Evolutionary conservation across 2,113 vertebrate genomes (phyloP), one percentile per base, ranked within the genome.

Genomic region (Harpagus bidentatus): DNA sequence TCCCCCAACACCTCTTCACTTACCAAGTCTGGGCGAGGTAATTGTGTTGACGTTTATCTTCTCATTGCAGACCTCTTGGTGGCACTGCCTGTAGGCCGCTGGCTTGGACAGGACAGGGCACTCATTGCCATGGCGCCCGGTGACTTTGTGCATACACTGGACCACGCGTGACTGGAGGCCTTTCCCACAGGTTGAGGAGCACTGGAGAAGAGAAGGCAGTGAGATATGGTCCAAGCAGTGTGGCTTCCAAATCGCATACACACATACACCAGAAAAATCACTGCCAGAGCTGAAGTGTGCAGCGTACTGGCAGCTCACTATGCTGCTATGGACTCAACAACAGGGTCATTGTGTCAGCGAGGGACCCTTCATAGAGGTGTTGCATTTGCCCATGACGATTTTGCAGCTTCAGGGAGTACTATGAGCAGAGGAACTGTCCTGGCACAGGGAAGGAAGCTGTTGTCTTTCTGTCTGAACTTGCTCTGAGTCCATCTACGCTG

Each of bases 91-190:
- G 97, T 99, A 99, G 74, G 99, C 98, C 0, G 98, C 98, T 0
- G 99, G 99, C 91, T 99, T 99, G 28, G 97, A 96, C 29, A 98
- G 97, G 25, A 97, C 66, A 0, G 98, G 98, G 55, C 99, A 99
- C 92, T 99, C 98, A 2, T 94, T 99, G 87, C 99, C 99, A 3
- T 99, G 99, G 70, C 99, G 99, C 74, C 99, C 99, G 0, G 99
- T 99, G 72, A 99, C 98, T 83, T 98, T 99, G 98, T 99, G 99
- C 99, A 99, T 99, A 84, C 99, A 99, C 90, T 99, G 99, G 47
- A 99, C 99, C 96, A 99, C 99, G 0, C 99, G 98, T 9, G 99
- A 99, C 98, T 99, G 99, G 58, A 99, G 98, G 23, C 99, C 99
- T 85, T 98, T 99, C 53, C 99, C 99, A 25, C 99, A 99, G 28